phyloP scores from a whole-genome alignment of 2,113 vertebrate genomes.

The Muscicapa adusta region DNA sequence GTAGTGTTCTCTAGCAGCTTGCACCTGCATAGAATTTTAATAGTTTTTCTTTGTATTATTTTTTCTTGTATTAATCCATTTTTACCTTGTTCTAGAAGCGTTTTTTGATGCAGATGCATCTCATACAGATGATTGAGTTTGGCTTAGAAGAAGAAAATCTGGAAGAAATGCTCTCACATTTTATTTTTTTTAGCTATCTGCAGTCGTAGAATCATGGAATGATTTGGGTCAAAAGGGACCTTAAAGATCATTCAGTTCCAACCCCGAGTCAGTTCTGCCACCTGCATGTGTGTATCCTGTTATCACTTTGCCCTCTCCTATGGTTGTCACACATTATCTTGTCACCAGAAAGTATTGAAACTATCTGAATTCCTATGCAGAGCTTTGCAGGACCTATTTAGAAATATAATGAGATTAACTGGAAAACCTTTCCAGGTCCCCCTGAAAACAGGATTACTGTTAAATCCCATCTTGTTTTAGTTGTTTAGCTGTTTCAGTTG shows the following conservation, averaged over 20 bases:
- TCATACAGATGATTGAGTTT: background rate
- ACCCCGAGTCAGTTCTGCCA: background rate
- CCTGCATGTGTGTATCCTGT: accelerated
- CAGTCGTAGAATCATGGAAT: background rate
- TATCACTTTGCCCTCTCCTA: background rate
- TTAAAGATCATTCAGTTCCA: background rate
- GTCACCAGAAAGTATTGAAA: background rate
- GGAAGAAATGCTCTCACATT: background rate
- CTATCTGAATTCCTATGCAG: background rate
- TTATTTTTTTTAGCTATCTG: background rate
- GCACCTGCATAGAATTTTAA: background rate
- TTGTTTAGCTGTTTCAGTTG: background rate
- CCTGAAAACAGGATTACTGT: background rate
- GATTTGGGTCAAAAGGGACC: background rate
- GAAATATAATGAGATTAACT: background rate
- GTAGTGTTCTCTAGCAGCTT: background rate
- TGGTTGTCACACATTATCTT: background rate
- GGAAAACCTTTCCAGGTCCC: background rate
- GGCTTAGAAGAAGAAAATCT: background rate
- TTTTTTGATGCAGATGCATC: background rate
- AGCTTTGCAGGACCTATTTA: background rate
- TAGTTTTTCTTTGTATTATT: accelerated
- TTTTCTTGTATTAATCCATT: background rate
- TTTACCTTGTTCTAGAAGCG: background rate
- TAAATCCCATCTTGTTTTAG: background rate